Evolutionary conservation across 1,140 invertebrate genomes (phyloP), one percentile per base, ranked within the genome.

Genomic region (Dendroctonus ponderosae): DNA sequence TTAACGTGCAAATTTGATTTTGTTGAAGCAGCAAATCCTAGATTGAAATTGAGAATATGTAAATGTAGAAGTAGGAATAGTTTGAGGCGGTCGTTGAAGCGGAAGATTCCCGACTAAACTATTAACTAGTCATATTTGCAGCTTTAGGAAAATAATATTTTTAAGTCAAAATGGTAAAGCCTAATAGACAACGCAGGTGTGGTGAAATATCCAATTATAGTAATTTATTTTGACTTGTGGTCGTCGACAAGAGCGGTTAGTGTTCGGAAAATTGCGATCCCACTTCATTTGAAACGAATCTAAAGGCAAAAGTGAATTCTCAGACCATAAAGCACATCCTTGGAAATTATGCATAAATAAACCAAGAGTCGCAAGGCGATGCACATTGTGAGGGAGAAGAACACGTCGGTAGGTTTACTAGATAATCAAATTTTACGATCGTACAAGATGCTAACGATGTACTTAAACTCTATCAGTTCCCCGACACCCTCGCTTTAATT

Each of bases 191-290:
- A 26, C 5, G n/a, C 14, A 52, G 50, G 50, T 26, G 50, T 26
- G 50, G 53, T 56, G 14, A 26, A 56, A 56, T 56, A 56, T 56
- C 53, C 53, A 56, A 56, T 56, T 56, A 56, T 56, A 56, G 53
- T 56, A 56, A 56, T 56, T 56, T 56, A 56, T n/a, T 41, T 56
- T 41, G 39, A 56, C 53, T 46, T 46, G n/a, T 9, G 43, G 26
- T 26, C 26, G 26, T 26, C 26, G 26, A 26, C 26, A 26, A n/a
- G 15, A 9, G 50, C n/a, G 12, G 14, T 37, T 52, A n/a, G 44
- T 46, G 44, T 51, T 51, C 7, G 49, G 14, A 51, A 56, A 56
- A 56, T 39, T 11, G 37, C 37, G 15, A 56, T 56, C 53, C 39
- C 53, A 56, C 53, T 40, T 40, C 37, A 56, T 56, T 56, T 56